Conservation (phyloP, 2,888 invertebrate species). For the Nezara viridula region DNA sequence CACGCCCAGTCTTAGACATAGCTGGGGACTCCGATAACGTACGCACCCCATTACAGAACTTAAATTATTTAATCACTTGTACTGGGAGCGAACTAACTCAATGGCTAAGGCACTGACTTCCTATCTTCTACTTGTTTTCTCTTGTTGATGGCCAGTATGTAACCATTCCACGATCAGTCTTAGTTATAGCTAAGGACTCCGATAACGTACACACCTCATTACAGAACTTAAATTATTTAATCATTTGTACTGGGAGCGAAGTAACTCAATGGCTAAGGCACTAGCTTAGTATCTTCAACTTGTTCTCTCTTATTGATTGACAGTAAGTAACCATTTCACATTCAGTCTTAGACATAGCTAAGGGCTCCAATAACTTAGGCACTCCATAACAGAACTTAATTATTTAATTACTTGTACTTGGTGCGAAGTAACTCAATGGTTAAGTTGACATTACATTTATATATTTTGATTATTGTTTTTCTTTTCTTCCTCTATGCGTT, state of each 20-base stretch:
- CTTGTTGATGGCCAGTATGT: background rate
- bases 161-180: background rate
- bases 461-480: too few relatives aligned
- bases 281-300: too few relatives aligned
- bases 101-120: too few relatives aligned
- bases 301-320: slow-evolving; percentile 26
- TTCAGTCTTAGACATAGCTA: background rate
- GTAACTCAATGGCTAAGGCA: too few relatives aligned
- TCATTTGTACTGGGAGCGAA: too few relatives aligned
- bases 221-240: background rate
- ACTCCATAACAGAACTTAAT: background rate
- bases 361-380: background rate
- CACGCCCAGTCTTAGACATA: background rate
- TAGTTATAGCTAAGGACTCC: background rate
- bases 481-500: too few relatives aligned
- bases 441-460: too few relatives aligned
- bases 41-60: background rate
- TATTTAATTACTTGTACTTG: background rate
- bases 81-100: too few relatives aligned
- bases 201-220: background rate
- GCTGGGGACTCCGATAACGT: background rate
- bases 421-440: too few relatives aligned
- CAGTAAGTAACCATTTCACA: background rate
- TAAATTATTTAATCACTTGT: background rate
- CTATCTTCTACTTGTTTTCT: too few relatives aligned